A percentile compares a stretch with the other conserved stretches of the same genome.
Conservation (phyloP, 1,140 invertebrate genomes). For the Dryas iulia region DNA sequence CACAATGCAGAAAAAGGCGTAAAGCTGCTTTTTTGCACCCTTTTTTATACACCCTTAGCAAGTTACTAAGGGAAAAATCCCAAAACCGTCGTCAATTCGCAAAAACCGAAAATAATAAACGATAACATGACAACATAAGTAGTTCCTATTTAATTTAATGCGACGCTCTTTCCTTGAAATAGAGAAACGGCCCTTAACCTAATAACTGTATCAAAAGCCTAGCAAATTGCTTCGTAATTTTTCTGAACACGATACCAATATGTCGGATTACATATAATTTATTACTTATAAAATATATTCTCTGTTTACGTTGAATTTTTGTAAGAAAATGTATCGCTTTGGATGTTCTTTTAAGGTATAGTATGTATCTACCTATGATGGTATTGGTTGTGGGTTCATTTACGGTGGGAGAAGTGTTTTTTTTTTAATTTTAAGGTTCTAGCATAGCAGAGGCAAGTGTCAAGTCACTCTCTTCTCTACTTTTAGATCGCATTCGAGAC, state of each 20-base stretch:
- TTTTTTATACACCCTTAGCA: not conserved
- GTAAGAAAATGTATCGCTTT: too few species aligned
- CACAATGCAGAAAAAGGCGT: too few species aligned
- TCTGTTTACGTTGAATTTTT: not conserved
- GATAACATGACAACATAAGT: not conserved
- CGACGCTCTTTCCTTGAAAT: not conserved
- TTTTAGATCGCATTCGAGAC: too few species aligned
- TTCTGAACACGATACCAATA: constrained; percentile 15
- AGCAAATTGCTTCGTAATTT: constrained; percentile 3
- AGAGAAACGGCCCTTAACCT: not conserved
- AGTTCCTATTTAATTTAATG: not conserved
- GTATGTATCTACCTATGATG: too few species aligned
- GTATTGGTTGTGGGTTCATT: too few species aligned
- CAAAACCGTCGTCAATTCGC: too few species aligned
- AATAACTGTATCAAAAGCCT: not conserved
- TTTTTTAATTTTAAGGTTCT: too few species aligned
- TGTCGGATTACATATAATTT: constrained; percentile 15
- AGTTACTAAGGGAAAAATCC: not conserved
- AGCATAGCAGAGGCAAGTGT: too few species aligned
- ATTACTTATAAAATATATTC: constrained; percentile 2
- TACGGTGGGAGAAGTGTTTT: too few species aligned
- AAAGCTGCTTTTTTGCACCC: too few species aligned
- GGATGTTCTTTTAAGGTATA: too few species aligned
- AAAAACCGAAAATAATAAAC: not conserved
- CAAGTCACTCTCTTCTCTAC: too few species aligned